Evolutionary conservation across 64 coral and sea anemone genomes (phyloP), one percentile per base, ranked within the genome.

Genomic region (Porites lutea): DNA sequence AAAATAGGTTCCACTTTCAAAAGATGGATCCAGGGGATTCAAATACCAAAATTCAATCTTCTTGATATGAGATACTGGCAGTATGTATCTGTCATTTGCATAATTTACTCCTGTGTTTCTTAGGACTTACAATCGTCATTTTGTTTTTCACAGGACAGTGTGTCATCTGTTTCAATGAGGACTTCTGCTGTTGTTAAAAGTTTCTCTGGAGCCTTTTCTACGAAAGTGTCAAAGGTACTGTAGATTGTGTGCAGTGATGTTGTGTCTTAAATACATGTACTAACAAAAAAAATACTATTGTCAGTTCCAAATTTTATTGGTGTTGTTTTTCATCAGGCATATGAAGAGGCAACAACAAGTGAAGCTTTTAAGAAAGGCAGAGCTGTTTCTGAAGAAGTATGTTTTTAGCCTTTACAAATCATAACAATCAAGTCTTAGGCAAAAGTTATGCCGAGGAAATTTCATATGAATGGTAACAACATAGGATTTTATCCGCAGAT

Each of bases 371-470:
- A 87, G 75, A 98, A 88, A 88, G 93, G 96, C 23, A 92, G 62
- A 79, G 86, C 95, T 90, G 96, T 94, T 23, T 93, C 96, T 47
- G 96, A 98, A 93, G 96, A 98, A 71, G 96, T 98, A 52, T 53
- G 16, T 71, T 67, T 82, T 54, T 48, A 71, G 0, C 19, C 8
- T 22, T 21, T 23, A 16, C 16, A 13, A 50, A n/a, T 67, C 16
- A 0, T 6, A 1, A 67, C 21, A 67, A 14, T 18, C 16, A 19
- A 18, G 14, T 12, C 23, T 46, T 81, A 10, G 6, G 11, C 49
- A 61, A 45, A 22, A 15, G 15, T 63, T 16, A 80, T 62, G 3
- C 48, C 16, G 3, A 54, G 46, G 14, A 21, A 16, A 18, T 48
- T 55, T 14, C 27, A 37, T 37, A 37, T 37, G 27, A 37, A 37